These are phyloP conservation scores for Malurus alboscapulatus DNA, from an alignment of 2,113 vertebrate genomes.

Conservation along the genomic window DNA sequence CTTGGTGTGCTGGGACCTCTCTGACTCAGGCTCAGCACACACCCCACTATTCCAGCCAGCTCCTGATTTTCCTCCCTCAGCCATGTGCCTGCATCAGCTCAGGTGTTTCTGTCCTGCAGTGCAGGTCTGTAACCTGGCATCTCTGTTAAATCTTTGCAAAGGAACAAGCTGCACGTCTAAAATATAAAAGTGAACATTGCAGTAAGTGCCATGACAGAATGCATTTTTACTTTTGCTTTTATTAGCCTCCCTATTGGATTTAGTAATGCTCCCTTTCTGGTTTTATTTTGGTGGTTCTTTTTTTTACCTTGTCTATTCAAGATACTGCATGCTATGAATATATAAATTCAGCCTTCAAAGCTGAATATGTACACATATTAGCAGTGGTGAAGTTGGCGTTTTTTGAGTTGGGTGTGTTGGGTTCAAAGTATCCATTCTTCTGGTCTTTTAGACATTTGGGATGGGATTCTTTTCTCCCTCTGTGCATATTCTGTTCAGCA, in stretches of 20 bases:
- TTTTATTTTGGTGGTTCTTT: background rate
- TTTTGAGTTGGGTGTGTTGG: background rate
- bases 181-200: background rate
- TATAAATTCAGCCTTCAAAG: background rate
- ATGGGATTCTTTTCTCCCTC: background rate
- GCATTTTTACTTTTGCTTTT: background rate
- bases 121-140: background rate
- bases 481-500: background rate
- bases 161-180: background rate
- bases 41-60: background rate
- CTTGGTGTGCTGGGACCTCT: background rate
- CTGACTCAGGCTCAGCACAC: background rate
- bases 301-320: background rate
- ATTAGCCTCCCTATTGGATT: background rate
- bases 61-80: background rate
- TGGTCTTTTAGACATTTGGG: background rate
- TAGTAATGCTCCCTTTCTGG: background rate
- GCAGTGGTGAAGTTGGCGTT: background rate
- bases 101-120: background rate
- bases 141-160: background rate
- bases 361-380: background rate
- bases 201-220: background rate
- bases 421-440: background rate
- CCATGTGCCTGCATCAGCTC: background rate
- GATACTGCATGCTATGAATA: background rate